Conservation (phyloP, 2,113 vertebrate species). For the Cyanoramphus novaezelandiae region DNA sequence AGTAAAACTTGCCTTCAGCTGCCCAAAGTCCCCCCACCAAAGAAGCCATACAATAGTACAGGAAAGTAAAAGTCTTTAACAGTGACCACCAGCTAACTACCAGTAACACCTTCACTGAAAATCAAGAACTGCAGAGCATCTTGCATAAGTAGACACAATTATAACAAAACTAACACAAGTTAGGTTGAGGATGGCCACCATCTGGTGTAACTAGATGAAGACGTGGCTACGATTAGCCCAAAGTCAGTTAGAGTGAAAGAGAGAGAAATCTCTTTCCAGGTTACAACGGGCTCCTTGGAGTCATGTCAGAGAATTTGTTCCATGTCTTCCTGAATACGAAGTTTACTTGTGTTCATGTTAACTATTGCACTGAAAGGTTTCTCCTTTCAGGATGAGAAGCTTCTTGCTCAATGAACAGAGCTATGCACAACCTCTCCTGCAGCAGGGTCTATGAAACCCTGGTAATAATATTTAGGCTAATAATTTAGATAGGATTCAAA, state of each 20-base stretch:
- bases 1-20: not conserved
- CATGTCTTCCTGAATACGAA: not conserved
- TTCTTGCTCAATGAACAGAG: not conserved
- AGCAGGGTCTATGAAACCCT: not conserved
- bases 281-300: too few relatives aligned
- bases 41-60: not conserved
- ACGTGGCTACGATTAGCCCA: not conserved
- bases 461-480: accelerated
- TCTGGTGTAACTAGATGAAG: not conserved
- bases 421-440: not conserved
- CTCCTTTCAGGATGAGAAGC: not conserved
- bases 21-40: not conserved
- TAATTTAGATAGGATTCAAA: not conserved
- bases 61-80: not conserved
- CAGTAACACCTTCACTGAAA: not conserved
- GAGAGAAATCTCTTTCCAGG: not conserved
- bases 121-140: not conserved
- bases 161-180: not conserved
- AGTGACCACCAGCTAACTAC: not conserved
- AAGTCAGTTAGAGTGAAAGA: not conserved
- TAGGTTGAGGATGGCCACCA: accelerated
- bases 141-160: not conserved
- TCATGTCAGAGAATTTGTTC: too few relatives aligned
- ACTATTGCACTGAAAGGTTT: not conserved
- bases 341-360: not conserved